A percentile compares a stretch with the other conserved stretches of the same genome.
phyloP scores from a whole-genome alignment of 2,113 vertebrate species.

The Tenrec ecaudatus region DNA sequence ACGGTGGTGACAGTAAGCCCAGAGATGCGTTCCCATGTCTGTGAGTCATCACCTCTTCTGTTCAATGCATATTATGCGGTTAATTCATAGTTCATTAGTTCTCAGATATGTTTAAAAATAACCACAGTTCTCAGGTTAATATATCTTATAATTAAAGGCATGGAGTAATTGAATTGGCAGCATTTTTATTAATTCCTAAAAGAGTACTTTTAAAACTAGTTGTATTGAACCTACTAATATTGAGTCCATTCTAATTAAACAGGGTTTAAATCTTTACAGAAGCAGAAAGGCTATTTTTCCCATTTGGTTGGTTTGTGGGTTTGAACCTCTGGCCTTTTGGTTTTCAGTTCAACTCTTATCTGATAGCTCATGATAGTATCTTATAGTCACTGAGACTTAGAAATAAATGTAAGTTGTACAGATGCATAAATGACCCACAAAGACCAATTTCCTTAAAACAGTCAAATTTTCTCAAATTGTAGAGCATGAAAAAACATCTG shows the following conservation, averaged over 20 bases:
- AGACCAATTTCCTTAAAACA: neutral
- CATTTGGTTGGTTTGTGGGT: too few relatives aligned
- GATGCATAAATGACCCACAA: neutral
- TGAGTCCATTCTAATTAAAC: too few relatives aligned
- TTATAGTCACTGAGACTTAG: neutral
- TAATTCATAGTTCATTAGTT: conserved; percentile 4
- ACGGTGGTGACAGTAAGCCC: neutral
- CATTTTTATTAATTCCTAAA: neutral
- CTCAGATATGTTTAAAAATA: neutral
- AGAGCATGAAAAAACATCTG: too few relatives aligned
- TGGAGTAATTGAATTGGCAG: neutral
- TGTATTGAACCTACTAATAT: too few relatives aligned
- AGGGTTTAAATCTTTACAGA: too few relatives aligned
- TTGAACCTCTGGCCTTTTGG: too few relatives aligned
- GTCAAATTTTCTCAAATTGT: too few relatives aligned
- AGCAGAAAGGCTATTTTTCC: too few relatives aligned
- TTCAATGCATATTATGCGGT: neutral
- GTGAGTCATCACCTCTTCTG: neutral
- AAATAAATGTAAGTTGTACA: neutral
- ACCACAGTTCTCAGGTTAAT: conserved; percentile 16
- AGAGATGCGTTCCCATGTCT: neutral
- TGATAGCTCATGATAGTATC: too few relatives aligned
- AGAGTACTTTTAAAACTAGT: too few relatives aligned
- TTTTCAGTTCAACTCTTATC: too few relatives aligned
- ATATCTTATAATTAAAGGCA: neutral